These are phyloP conservation scores for Denticeps clupeoides DNA, from an alignment of 2,797 vertebrate species.

Conservation along the genomic window DNA sequence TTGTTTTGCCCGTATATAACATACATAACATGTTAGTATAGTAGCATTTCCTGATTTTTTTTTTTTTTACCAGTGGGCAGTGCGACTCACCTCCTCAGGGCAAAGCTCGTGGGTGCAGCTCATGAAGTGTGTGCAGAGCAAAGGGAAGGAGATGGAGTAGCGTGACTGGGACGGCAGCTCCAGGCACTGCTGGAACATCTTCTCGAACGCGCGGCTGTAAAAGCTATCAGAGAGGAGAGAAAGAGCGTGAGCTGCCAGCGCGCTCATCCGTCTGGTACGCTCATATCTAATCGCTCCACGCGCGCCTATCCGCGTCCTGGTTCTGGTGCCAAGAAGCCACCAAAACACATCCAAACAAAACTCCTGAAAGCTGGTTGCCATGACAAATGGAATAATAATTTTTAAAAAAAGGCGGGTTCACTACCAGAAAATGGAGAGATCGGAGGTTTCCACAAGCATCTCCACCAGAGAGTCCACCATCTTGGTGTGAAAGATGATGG, in stretches of 20 bases:
- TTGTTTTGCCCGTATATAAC: no score
- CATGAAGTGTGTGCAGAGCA: conserved; percentile 98
- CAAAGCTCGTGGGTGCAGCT: conserved; percentile 97
- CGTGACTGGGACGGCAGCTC: conserved; percentile 94
- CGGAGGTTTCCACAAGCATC: conserved; percentile 97
- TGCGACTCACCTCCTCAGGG: conserved; percentile 83
- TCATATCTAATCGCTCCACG: conserved; percentile 25
- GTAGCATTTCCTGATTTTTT: no score
- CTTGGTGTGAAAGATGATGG: conserved; percentile 98
- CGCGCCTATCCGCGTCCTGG: neutral
- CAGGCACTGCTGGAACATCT: conserved; percentile 99
- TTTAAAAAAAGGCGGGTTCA: conserved; percentile 4
- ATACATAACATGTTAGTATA: no score
- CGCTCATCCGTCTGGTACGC: conserved; percentile 17
- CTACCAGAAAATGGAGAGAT: conserved; percentile 96
- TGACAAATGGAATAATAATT: neutral
- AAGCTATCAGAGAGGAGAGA: conserved; percentile 61
- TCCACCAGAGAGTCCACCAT: conserved; percentile 98
- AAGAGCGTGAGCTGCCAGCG: neutral
- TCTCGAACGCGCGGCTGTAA: conserved; percentile 98
- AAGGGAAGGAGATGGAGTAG: conserved; percentile 94
- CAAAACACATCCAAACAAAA: conserved; percentile 11
- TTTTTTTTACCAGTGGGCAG: no score
- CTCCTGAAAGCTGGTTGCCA: conserved; percentile 22
- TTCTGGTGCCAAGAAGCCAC: conserved; percentile 7